Base-by-base conservation (phyloP, 2,113 vertebrate species). In the Heterotis niloticus region DNA sequence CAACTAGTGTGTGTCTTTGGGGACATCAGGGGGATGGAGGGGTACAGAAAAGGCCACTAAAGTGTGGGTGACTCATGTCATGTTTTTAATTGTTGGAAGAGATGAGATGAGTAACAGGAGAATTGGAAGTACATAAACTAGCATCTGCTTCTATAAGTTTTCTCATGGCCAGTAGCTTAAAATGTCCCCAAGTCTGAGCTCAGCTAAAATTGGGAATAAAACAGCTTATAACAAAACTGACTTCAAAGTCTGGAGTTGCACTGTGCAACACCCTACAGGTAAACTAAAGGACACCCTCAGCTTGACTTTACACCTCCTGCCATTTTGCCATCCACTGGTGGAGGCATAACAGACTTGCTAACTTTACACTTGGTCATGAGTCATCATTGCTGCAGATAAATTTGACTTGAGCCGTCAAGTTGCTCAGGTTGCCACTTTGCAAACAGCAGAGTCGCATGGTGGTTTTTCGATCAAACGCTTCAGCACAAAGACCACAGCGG, bases 101-200 rank as follows among this genome's bases (percentile, higher is more conserved):
- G 86, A 90, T 89, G 90, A 92, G 90, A 91, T 90, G 86, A 76
- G 71, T 78, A 81, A 78, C 60, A 67, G 34, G 54, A 91, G 82
- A 86, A 89, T 87, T 72, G 81, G 86, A 91, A 91, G 89, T 92
- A 88, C 88, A 89, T 89, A 79, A 89, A 77, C 87, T 86, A 88
- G 64, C 54, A 66, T 52, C 85, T 87, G 87, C 84, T 87, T n/a
- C 88, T 87, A 85, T 66, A 79, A 83, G 75, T 88, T 80, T 83
- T 81, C 82, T 84, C 88, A 88, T 88, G 88, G 89, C 88, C 89
- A 89, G 89, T 89, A 91, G 88, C 90, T 88, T 80, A 80, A 82
- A 90, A 86, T 88, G 89, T 87, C 88, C 88, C 90, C 89, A 85
- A 86, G 87, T 88, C 87, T 88, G 17, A 64, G 24, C 24, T 28